These are phyloP conservation scores for Chascanopsetta lugubris DNA, from an alignment of 2,113 vertebrate species.

Conservation along the genomic window DNA sequence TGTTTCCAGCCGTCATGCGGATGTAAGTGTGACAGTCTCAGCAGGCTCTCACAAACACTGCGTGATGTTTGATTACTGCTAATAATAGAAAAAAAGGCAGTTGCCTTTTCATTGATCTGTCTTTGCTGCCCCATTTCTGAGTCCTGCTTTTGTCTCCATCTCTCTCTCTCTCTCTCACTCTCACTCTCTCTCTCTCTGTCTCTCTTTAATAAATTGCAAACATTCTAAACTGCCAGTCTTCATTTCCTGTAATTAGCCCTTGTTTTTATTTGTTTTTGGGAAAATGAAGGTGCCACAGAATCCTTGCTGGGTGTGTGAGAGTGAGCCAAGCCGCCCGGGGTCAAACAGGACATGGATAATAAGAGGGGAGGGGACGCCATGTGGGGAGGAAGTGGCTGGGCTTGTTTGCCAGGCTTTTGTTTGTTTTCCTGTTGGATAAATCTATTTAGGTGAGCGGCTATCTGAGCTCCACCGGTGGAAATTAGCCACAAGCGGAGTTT, in stretches of 20 bases:
- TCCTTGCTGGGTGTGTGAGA: constrained; percentile 22
- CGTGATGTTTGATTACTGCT: constrained; percentile 74
- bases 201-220: background rate
- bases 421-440: constrained; percentile 74
- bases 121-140: constrained; percentile 64
- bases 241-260: constrained; percentile 31
- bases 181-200: background rate
- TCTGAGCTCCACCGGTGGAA: constrained; percentile 47
- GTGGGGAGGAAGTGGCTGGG: constrained; percentile 70
- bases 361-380: constrained; percentile 58
- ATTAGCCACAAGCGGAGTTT: constrained; percentile 40
- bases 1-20: constrained; percentile 12
- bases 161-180: background rate
- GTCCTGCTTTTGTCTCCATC: background rate
- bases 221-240: constrained; percentile 23
- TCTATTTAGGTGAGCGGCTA: constrained; percentile 60
- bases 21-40: constrained; percentile 16
- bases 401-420: constrained; percentile 74
- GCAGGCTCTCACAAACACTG: constrained; percentile 31
- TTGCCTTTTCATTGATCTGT: constrained; percentile 73
- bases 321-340: constrained; percentile 47
- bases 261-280: constrained; percentile 32
- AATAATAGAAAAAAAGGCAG: constrained; percentile 72
- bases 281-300: constrained; percentile 26
- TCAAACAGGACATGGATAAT: constrained; percentile 70